Base-by-base conservation (phyloP, 2,797 vertebrate species). In the Phyllotis vaccarum region DNA sequence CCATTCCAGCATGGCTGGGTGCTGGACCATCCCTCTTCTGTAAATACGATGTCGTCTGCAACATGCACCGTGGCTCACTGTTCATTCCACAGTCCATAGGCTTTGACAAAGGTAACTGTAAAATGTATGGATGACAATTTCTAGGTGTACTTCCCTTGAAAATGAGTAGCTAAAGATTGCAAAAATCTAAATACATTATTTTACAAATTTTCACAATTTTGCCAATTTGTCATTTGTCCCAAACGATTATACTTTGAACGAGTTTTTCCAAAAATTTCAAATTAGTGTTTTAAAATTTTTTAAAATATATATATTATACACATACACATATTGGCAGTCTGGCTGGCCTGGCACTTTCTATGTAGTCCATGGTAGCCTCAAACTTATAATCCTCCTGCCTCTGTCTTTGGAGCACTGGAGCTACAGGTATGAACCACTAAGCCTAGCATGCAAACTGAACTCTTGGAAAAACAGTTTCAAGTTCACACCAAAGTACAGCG, bases 261-360 rank as follows among this genome's bases (percentile, higher is more conserved):
- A 54, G 37, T 62, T 85, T 94, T 83, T 49, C n/a, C 19, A 86
- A 40, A 85, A 13, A 64, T 86, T 94, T 70, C 29, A 74, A 89
- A 8, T 40, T 40, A 40, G 6, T 72, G 17, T 40, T 74, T 74
- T 37, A 72, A 72, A 19, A 70, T 60, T 19, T 60, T 60, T 62
- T 62, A 24, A n/a, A n/a, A 5, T 49, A 49, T 49, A 9, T 49
- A 49, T 49, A 49, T 49, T 49, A n/a, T n/a, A n/a, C n/a, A n/a
- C n/a, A n/a, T n/a, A n/a, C n/a, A n/a, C n/a, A n/a, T n/a, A n/a
- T 49, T 22, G 58, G 24, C 58, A 60, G 66, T 17, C 17, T 56
- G 56, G 72, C 22, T 74, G 37, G 1, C 24, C 74, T 76, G 40
- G 74, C 13, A 49, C 24, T 29, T 43, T 76, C 43, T 76, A 16